Evolutionary conservation across 2,113 vertebrate species (phyloP).

Genomic region (Microtus montanus): DNA sequence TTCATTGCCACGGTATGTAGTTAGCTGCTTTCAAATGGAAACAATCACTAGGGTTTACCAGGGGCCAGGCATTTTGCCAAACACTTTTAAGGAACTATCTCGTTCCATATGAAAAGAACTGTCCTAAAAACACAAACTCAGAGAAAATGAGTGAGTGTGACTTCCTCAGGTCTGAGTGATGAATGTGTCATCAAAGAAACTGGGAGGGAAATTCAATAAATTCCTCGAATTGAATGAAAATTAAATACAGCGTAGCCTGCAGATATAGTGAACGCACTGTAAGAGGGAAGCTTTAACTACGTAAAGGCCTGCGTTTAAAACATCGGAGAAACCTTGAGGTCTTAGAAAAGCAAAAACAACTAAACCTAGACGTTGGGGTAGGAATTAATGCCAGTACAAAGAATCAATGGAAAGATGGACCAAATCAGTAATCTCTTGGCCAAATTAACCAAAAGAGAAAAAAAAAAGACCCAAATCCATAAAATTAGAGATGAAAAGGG

Average conservation of each 20-base stretch:
- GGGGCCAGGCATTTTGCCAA: neutral
- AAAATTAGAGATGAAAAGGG: neutral
- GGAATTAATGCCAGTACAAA: neutral
- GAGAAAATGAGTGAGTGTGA: neutral
- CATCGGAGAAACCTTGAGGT: neutral
- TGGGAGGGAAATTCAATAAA: neutral
- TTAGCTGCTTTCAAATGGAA: slow-evolving; percentile 20
- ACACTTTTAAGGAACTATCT: neutral
- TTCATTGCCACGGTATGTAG: neutral
- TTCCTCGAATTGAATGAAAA: neutral
- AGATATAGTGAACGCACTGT: neutral
- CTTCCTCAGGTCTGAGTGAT: too few species aligned
- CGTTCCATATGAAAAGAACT: neutral
- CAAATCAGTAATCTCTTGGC: neutral
- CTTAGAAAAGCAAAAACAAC: neutral
- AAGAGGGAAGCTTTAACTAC: neutral
- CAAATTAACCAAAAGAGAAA: neutral
- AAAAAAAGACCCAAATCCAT: neutral
- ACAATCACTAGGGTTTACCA: neutral
- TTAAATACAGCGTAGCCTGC: neutral
- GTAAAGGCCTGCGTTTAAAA: neutral
- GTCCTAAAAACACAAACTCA: neutral
- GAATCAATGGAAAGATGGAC: neutral
- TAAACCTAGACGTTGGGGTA: neutral
- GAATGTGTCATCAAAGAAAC: neutral